Evolutionary conservation across 2,888 invertebrate species (phyloP), one percentile per base, ranked within the genome.

Genomic region (Eucera pruinosa): DNA sequence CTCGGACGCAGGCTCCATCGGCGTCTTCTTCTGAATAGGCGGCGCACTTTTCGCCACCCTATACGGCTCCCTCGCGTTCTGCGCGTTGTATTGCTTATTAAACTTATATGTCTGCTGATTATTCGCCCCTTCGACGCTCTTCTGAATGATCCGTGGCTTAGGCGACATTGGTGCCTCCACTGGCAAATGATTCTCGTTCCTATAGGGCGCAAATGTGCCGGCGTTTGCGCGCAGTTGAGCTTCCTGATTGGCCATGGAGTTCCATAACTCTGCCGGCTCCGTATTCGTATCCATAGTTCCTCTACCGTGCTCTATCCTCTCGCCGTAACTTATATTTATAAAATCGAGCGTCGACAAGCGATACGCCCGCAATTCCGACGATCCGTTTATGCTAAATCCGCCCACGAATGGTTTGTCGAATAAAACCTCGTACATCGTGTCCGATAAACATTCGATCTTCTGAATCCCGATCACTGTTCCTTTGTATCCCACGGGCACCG

Each of bases 381-480:
- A 94, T 6, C 77, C 81, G 90, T 94, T 93, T 20, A 95, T 86
- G 13, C 91, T 88, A 61, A 95, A 89, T 5, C 95, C 97, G 20
- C 96, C 96, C 15, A 45, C 20, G 85, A 87, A 33, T 27, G 94
- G 92, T 78, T 95, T 93, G 88, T 98, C 98, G 89, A 98, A 98
- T 69, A 98, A 92, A 25, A 98, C 94, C 82, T 97, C 97, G 89
- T 96, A 97, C 66, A 95, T 93, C 0, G 93, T 93, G 47, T 95
- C 95, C 0, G 93, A 92, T 62, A 94, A 93, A 60, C 93, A 94
- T 88, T 93, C 95, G 1, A 85, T 83, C 65, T 90, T 92, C 67
- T 94, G 93, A 9, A 96, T 93, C 0, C 95, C 97, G n/a, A 97
- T 95, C 0, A 99, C 93, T 0, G 97, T 98, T 33, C 99, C 99